These are phyloP conservation scores for Neelides folsomi DNA, from an alignment of 2,888 invertebrate genomes.

Conservation along the genomic window DNA sequence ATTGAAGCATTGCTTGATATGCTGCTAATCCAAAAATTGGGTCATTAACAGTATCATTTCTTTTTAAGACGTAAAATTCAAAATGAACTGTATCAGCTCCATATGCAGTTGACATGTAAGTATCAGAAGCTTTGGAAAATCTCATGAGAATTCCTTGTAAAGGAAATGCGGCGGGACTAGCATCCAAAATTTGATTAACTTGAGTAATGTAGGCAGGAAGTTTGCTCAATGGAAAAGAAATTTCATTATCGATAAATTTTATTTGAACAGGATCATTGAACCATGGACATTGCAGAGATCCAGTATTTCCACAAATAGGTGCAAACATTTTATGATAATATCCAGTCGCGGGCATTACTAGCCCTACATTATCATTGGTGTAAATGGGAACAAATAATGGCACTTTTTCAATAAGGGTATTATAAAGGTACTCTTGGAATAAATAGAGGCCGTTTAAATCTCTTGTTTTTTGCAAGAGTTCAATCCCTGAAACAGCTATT, in stretches of 20 bases:
- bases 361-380: conserved; percentile 1
- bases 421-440: background rate
- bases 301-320: background rate
- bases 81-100: conserved; percentile 6
- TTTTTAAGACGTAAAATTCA: conserved; percentile 1
- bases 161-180: conserved; percentile 6
- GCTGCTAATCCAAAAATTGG: conserved; percentile 3
- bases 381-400: conserved; percentile 8
- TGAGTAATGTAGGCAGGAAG: background rate
- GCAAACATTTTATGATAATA: conserved; percentile 6
- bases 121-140: conserved; percentile 3
- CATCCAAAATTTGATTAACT: conserved; percentile 1
- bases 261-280: conserved; percentile 3
- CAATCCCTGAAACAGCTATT: background rate
- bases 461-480: conserved; percentile 1
- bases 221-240: background rate
- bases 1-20: conserved; percentile 5
- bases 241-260: conserved; percentile 7
- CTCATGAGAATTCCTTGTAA: conserved; percentile 10
- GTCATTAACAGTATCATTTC: background rate
- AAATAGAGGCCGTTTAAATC: background rate
- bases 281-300: conserved; percentile 6
- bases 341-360: conserved; percentile 1
- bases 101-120: conserved; percentile 4
- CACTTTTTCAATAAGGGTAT: background rate